Evolutionary conservation across 2,797 vertebrate species (phyloP), one percentile per base, ranked within the genome.

Genomic region (Danio choprae): DNA sequence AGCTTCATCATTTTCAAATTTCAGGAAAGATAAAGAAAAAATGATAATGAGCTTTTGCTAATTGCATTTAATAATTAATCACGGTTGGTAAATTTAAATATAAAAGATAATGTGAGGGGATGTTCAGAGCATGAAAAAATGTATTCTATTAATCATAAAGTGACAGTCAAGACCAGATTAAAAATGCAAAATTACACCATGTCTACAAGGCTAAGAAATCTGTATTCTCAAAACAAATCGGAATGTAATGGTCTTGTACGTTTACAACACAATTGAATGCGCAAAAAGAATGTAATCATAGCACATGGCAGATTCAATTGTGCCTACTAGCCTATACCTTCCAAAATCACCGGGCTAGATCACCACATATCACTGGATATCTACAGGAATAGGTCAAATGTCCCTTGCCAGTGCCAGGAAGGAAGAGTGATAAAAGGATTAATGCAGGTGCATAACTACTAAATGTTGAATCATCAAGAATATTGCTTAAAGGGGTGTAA

Each of bases 281-380:
- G 55, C 64, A 68, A 60, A 72, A 72, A 58, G 0, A 15, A 13
- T 8, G 13, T 22, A 48, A 72, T 62, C 13, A 18, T 59, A 62
- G 46, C 64, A 53, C 36, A 72, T 58, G 18, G 50, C 83, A 69
- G 64, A 81, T 83, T 77, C 9, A 81, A 63, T 82, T 67, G 74
- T 83, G 83, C 81, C 84, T 84, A 84, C 64, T 81, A 88, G 81
- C 83, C 85, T 85, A 87, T 85, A 85, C 85, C 88, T 89, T 88
- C 87, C 88, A 89, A 89, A 86, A 88, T 83, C 87, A 85, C 87
- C 84, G 84, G 86, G 86, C 88, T 86, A 84, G 78, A 84, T 71
- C 85, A 88, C 84, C 86, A 84, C 73, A 80, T 76, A 86, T 82
- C 70, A 86, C 85, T 84, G 81, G 83, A 87, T 83, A 86, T 75